A percentile compares a stretch with the other conserved stretches of the same genome.
These are phyloP conservation scores for Drosophila lini DNA, from an alignment of 1,140 invertebrate genomes.

Conservation along the genomic window DNA sequence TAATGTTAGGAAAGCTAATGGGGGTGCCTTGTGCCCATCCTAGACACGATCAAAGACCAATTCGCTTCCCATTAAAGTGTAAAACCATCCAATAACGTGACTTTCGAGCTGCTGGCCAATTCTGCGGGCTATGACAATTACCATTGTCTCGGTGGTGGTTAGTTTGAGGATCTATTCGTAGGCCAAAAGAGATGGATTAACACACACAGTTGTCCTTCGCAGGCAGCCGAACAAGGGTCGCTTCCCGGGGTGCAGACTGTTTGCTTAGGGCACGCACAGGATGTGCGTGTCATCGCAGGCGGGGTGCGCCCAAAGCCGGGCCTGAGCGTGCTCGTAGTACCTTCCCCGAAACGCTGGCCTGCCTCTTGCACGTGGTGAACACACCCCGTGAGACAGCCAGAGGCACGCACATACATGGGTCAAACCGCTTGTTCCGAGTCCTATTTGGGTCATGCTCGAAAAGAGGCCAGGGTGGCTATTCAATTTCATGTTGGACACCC, in stretches of 20 bases:
- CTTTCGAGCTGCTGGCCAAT: conserved; percentile 14
- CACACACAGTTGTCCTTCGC: background rate
- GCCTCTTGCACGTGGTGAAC: conserved; percentile 31
- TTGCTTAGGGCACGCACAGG: conserved; percentile 19
- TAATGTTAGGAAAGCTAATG: background rate
- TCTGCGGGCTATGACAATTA: background rate
- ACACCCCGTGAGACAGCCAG: conserved; percentile 23
- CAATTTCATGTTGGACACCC: conserved; percentile 4
- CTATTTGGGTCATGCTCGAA: conserved; percentile 22
- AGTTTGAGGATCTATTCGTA: conserved; percentile 6
- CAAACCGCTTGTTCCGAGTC: background rate
- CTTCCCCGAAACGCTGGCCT: conserved; percentile 2
- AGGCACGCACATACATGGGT: conserved; percentile 26
- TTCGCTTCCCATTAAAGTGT: background rate
- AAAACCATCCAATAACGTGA: conserved; percentile 7
- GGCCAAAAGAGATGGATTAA: conserved; percentile 9
- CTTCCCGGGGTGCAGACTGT: conserved; percentile 12
- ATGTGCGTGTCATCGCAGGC: conserved; percentile 37
- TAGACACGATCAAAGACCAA: background rate
- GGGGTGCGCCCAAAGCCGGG: conserved; percentile 8
- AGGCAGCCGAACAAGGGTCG: conserved; percentile 4
- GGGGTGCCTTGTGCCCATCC: background rate
- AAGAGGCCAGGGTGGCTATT: conserved; percentile 7
- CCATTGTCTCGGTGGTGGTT: conserved; percentile 2
- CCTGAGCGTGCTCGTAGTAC: background rate